These are phyloP conservation scores for Liodrosophila aerea DNA, from an alignment of 2,888 invertebrate species.

Conservation along the genomic window DNA sequence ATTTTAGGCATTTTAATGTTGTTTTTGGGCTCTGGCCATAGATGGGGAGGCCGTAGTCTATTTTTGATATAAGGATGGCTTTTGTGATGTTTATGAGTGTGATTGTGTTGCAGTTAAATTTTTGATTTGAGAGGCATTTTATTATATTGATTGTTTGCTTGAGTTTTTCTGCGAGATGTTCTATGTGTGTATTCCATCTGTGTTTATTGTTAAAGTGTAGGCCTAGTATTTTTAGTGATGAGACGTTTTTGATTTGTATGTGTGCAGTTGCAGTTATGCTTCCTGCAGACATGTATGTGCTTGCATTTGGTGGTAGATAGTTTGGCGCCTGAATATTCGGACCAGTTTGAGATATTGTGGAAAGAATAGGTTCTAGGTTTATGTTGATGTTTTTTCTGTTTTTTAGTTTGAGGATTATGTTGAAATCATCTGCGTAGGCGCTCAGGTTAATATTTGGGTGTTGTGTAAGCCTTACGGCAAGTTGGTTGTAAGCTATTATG, in stretches of 20 bases:
- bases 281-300: too few relatives aligned
- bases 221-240: constrained; percentile 29
- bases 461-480: not conserved
- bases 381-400: constrained; percentile 19
- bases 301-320: constrained; percentile 15
- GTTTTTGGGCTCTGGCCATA: constrained; percentile 12
- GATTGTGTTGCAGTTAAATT: constrained; percentile 22
- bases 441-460: constrained; percentile 18
- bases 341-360: constrained; percentile 33
- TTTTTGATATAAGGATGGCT: constrained; percentile 16
- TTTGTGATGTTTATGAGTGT: constrained; percentile 11
- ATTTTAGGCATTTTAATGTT: constrained; percentile 7
- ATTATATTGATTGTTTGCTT: constrained; percentile 28
- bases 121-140: constrained; percentile 15
- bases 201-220: constrained; percentile 39
- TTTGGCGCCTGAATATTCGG: constrained; percentile 8
- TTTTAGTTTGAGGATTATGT: constrained; percentile 24
- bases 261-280: constrained; percentile 15
- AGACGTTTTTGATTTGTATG: constrained; percentile 16
- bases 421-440: constrained; percentile 42
- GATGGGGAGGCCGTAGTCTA: constrained; percentile 19
- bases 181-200: constrained; percentile 33
- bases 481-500: constrained; percentile 7
- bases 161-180: constrained; percentile 11
- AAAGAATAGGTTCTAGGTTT: constrained; percentile 20